phyloP scores from a whole-genome alignment of 2,113 vertebrate species.

The Chelonoidis abingdonii region DNA sequence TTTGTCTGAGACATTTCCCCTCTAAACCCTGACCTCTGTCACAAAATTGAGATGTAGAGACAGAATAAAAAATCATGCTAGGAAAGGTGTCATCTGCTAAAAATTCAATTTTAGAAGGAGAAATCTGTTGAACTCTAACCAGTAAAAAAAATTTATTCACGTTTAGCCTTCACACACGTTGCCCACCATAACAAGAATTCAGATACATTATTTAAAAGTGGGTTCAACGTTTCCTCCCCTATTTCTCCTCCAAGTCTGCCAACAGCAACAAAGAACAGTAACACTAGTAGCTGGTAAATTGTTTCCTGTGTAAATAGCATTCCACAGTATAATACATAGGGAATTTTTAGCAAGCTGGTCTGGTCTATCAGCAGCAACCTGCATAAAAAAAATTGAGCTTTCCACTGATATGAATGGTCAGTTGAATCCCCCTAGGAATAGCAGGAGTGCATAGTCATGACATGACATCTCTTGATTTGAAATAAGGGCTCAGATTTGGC shows the following conservation, averaged over 20 bases:
- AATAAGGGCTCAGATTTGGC: not conserved
- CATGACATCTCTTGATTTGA: not conserved
- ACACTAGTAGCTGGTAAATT: not conserved
- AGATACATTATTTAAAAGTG: not conserved
- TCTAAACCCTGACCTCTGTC: not conserved
- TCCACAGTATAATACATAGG: not conserved
- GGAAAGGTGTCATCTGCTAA: rapidly evolving
- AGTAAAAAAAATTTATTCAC: not conserved
- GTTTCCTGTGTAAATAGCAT: not conserved
- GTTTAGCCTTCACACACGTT: not conserved
- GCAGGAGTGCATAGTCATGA: not conserved
- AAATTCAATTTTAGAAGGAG: not conserved
- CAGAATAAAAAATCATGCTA: not conserved
- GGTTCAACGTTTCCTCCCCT: not conserved
- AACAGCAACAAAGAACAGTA: not conserved
- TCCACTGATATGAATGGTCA: not conserved
- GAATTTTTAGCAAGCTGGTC: not conserved
- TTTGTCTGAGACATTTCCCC: not conserved
- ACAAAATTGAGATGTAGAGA: not conserved
- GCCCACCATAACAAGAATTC: not conserved
- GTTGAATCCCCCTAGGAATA: not conserved
- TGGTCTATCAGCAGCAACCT: not conserved
- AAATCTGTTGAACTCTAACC: not conserved
- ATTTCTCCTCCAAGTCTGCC: not conserved
- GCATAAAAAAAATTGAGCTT: not conserved